These are phyloP conservation scores for Pyrgilauda ruficollis DNA, from an alignment of 2,113 vertebrate genomes.

Conservation along the genomic window DNA sequence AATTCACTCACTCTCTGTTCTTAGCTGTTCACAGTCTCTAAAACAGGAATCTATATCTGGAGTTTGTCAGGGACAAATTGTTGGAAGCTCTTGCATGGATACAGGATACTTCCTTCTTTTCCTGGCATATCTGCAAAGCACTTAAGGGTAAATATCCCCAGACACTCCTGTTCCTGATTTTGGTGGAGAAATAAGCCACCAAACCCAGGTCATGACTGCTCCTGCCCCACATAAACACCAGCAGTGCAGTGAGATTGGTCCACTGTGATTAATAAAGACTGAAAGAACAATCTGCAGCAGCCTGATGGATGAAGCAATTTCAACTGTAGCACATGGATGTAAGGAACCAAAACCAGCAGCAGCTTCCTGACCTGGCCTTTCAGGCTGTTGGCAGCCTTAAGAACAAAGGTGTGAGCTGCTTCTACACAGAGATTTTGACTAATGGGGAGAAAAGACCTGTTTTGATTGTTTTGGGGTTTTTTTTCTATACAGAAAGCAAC, in stretches of 20 bases:
- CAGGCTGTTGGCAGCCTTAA: background rate
- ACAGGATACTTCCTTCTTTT: background rate
- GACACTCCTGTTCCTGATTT: background rate
- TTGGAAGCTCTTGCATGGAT: conserved; percentile 5
- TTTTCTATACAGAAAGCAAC: background rate
- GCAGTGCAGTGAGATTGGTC: background rate
- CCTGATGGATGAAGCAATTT: background rate
- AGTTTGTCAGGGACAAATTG: conserved; percentile 8
- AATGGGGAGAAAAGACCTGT: background rate
- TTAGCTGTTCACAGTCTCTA: background rate
- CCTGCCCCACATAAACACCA: background rate
- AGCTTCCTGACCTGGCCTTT: background rate
- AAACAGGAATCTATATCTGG: background rate
- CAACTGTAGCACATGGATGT: background rate
- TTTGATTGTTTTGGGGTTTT: background rate
- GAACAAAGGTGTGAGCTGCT: background rate
- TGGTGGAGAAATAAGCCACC: background rate
- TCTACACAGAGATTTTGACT: background rate
- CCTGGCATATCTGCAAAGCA: background rate
- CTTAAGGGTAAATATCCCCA: background rate
- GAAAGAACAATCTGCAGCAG: background rate
- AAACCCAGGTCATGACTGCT: background rate
- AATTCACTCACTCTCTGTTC: background rate
- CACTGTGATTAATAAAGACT: background rate
- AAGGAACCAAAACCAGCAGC: background rate